Base-by-base conservation (phyloP, 2,797 vertebrate species). In the Otus scops region DNA sequence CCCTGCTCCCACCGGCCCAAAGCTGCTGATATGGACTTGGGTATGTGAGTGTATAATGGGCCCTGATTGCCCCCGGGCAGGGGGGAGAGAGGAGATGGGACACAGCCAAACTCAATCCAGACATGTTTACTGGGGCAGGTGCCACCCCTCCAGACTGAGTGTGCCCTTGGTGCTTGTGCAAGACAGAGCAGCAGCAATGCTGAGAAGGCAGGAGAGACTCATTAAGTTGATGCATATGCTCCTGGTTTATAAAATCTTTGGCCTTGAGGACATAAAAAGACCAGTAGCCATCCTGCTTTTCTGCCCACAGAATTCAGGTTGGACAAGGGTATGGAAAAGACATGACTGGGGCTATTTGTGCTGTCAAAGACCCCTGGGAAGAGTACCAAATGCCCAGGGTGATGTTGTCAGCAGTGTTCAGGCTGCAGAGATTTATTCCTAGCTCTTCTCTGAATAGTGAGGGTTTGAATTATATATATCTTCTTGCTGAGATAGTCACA, bases 11-110 rank as follows among this genome's bases (percentile, higher is more conserved):
- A 99, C 71, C 98, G 99, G 48, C 98, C 99, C 84, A 99, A 99
- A 97, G 99, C 99, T 69, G 98, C 99, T 8, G 99, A 99, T 94
- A 99, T 99, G 99, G 99, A 99, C 96, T 97, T 99, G 60, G 99
- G 99, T 99, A 98, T 67, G 97, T 96, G 51, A 45, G 48, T 59
- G 11, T 13, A 54, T 38, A 21, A 10, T 0, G 39, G 26, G 36
- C 28, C 27, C 13, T 47, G 30, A 23, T 21, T 13, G 18, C 7
- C n/a, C 19, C 14, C 1, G 7, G 57, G 19, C 3, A 13, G 5
- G 3, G 14, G 38, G 11, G 3, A 39, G 3, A 43, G 41, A 48
- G 64, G 34, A 85, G 50, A 11, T 38, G 54, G 59, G 53, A 65
- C 30, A 6, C 9, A 63, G 15, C 0, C 39, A 64, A 7, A 56